These are phyloP conservation scores for Dexiosoma caninum DNA, from an alignment of 2,888 invertebrate species.

Conservation along the genomic window DNA sequence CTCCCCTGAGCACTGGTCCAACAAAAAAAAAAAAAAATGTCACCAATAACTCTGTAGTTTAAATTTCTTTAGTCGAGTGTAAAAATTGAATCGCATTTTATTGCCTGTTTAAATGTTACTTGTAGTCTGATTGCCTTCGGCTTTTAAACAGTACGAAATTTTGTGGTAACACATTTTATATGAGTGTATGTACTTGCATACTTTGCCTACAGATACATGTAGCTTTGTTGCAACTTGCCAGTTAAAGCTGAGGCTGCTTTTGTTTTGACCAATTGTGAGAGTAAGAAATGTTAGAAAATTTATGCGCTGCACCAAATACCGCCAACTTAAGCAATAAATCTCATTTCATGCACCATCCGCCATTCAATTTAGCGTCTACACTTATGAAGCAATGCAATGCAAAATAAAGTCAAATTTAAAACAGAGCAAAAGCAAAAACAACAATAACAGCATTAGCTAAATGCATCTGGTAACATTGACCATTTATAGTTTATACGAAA, in stretches of 20 bases:
- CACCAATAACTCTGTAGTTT: neutral
- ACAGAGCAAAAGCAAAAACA: neutral
- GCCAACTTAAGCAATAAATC: conserved; percentile 74
- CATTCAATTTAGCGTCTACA: conserved; percentile 14
- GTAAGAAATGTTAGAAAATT: conserved; percentile 64
- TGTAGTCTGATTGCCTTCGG: conserved; percentile 53
- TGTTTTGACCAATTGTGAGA: conserved; percentile 50
- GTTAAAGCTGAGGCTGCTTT: conserved; percentile 21
- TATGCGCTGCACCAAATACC: conserved; percentile 66
- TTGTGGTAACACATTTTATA: conserved; percentile 57
- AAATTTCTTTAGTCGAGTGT: conserved; percentile 12
- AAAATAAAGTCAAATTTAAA: neutral
- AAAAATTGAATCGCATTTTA: conserved; percentile 52
- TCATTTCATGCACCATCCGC: conserved; percentile 71
- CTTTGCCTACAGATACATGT: conserved; percentile 20
- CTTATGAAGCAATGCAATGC: neutral
- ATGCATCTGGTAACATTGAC: conserved; percentile 65
- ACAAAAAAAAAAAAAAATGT: too few relatives aligned
- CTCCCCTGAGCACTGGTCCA: too few relatives aligned
- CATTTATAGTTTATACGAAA: conserved; percentile 54
- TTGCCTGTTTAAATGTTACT: conserved; percentile 36
- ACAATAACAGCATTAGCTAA: conserved; percentile 4
- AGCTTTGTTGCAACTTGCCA: conserved; percentile 2
- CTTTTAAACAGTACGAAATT: conserved; percentile 48
- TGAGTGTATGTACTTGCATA: neutral